Base-by-base conservation (phyloP, 2,888 invertebrate genomes). In the Linnaemya vulpina region DNA sequence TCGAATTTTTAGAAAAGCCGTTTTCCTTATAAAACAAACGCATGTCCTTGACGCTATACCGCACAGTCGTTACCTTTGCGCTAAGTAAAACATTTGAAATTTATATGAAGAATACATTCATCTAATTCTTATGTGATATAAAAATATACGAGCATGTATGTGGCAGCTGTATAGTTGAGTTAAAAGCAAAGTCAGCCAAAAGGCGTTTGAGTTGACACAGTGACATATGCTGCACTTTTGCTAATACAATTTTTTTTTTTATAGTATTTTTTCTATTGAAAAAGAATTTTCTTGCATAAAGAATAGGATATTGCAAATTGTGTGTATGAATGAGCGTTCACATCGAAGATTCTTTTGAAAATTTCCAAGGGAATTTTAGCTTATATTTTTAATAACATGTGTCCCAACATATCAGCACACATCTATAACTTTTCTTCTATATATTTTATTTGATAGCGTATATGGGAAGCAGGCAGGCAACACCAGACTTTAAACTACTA, bases 151-250 rank as follows among this genome's bases (percentile, higher is more conserved):
- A 46, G 51, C n/a, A 68, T 58, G 65, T 62, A 68, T 65, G 58
- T 70, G 63, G 43, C 49, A 65, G 58, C 20, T 38, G 46, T 35
- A 67, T 75, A 51, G 65, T 85, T 70, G 49, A 78, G 60, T 58
- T 76, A 77, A 84, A 81, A 85, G 82, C 82, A 82, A 85, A 82
- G 82, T 82, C 85, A 82, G 85, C 85, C 82, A 79, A 82, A 85
- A 85, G 82, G 82, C 78, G 78, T 82, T 85, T 67, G 60, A 78
- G 70, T 76, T 85, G 85, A 85, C 85, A 85, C 78, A 71, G 70
- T 85, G 85, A 75, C 85, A 85, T 75, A 85, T 85, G 85, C 78
- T 78, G 78, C 78, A 85, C 75, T 75, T 78, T 55, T 70, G 74
- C 35, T 63, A 43, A 79, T 75, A 70, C 51, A 1, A 25, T 30